A percentile compares a stretch with the other conserved stretches of the same genome.
phyloP scores from a whole-genome alignment of 1,140 invertebrate species.

The Cylas formicarius region DNA sequence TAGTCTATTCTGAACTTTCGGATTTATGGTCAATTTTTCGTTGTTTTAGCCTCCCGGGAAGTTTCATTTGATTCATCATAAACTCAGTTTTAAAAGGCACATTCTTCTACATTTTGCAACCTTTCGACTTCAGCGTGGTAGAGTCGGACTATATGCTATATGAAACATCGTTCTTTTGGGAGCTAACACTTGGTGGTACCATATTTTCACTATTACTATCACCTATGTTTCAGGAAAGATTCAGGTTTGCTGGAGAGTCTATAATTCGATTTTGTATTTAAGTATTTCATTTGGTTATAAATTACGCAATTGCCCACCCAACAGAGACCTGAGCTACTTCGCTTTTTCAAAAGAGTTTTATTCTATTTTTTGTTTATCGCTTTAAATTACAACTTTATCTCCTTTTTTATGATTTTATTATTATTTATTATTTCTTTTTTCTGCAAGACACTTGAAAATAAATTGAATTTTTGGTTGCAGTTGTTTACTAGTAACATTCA shows the following conservation, averaged over 20 bases:
- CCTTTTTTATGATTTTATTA: too few species aligned
- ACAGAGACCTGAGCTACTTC: constrained; percentile 59
- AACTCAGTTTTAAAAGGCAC: too few species aligned
- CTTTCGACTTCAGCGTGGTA: constrained; percentile 31
- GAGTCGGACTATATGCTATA: constrained; percentile 21
- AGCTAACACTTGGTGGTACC: constrained; percentile 31
- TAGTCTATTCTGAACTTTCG: too few species aligned
- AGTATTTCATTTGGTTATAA: constrained; percentile 18
- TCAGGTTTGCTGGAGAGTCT: too few species aligned
- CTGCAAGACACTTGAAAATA: too few species aligned
- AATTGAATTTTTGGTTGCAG: constrained; percentile 36
- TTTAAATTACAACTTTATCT: constrained; percentile 50
- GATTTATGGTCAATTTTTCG: too few species aligned
- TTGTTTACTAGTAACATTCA: constrained; percentile 14
- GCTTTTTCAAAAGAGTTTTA: constrained; percentile 47
- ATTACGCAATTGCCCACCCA: constrained; percentile 12
- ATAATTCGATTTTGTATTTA: too few species aligned
- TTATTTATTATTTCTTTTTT: too few species aligned
- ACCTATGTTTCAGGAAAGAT: too few species aligned
- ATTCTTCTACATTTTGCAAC: constrained; percentile 21
- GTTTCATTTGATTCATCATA: too few species aligned
- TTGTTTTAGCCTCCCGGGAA: too few species aligned
- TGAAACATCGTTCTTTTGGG: constrained; percentile 27
- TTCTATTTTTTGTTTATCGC: constrained; percentile 55
- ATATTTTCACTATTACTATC: constrained; percentile 26